Base-by-base conservation (phyloP, 2,888 invertebrate species). In the Hipparchia semele region DNA sequence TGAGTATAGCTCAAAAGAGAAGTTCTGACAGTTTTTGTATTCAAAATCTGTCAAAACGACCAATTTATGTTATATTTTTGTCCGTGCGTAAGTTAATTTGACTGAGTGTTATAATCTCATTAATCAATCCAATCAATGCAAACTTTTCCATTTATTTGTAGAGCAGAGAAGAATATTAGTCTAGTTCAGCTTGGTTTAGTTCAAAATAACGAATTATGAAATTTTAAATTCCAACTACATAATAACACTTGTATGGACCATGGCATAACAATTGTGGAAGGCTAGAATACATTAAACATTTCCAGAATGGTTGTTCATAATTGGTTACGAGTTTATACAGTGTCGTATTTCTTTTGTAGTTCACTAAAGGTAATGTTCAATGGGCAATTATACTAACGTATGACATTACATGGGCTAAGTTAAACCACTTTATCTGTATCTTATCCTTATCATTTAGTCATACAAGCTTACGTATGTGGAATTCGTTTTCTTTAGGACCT, bases 381-480 rank as follows among this genome's bases (percentile, higher is more conserved):
- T 78, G 66, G 76, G 64, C 65, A 75, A 75, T 78, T 78, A 78
- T 72, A 75, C 66, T 64, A 72, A 54, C 62, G 66, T 71, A 73
- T 72, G 72, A 74, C 73, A 68, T 69, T 67, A 8, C 1, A 74
- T 51, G 58, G 59, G 49, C 65, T 23, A n/a, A 58, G 60, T 64
- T 23, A 46, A 45, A 49, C n/a, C 39, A 60, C 53, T 5, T 68
- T 64, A 73, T 68, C 54, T 65, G 2, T 68, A 45, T 39, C 56
- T 45, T 61, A 73, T 75, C 68, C 46, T 68, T 70, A 74, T 74
- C 72, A 71, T 49, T 33, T 6, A 33, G 13, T 8, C 46, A 49
- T 56, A 58, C 6, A 68, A 54, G 23, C 23, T 6, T 23, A 58
- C 45, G 12, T 10, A 46, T 10, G 10, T 23, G 12, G 10, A 46